Base-by-base conservation (phyloP, 2,797 vertebrate species). In the Pipistrellus pipistrellus region DNA sequence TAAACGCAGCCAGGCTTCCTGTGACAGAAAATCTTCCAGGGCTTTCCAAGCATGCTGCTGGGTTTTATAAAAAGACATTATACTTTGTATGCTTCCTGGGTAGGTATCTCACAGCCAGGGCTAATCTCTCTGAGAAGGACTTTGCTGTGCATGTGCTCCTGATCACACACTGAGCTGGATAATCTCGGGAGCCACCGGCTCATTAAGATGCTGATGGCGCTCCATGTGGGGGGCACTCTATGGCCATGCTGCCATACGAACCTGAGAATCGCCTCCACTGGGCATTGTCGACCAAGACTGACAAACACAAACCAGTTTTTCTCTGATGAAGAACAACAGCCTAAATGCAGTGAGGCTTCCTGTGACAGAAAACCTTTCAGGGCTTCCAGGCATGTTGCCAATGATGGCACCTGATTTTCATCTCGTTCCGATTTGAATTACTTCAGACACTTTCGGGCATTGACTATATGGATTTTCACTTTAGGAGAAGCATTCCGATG, bases 391-490 rank as follows among this genome's bases (percentile, higher is more conserved):
- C 13, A 77, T 90, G 90, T 84, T 84, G n/a, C 27, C 88, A 87
- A 88, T 7, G 12, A 78, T 2, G 51, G 4, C 44, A 85, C 95
- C 41, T 68, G 76, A 92, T 38, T 89, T 96, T 64, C 85, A 55
- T 41, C 48, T 96, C 35, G 14, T 18, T 87, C 4, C 84, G 80
- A 94, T 85, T 87, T 68, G 91, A 85, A 69, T 51, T 82, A 21
- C 12, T 91, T 95, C 30, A 88, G 41, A n/a, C 48, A 72, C 88
- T 94, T 51, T 10, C 8, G 27, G 4, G 55, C 69, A 75, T 1
- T 6, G 82, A 93, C 94, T 82, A 75, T 1, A 11, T 25, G 1
- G 57, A 85, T 38, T 94, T 94, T 62, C 41, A 85, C 17, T 69
- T 94, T 48, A 84, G 15, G 35, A 76, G 32, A 59, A 64, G 20